Evolutionary conservation across 2,113 vertebrate genomes (phyloP).

Genomic region (Brienomyrus brachyistius): DNA sequence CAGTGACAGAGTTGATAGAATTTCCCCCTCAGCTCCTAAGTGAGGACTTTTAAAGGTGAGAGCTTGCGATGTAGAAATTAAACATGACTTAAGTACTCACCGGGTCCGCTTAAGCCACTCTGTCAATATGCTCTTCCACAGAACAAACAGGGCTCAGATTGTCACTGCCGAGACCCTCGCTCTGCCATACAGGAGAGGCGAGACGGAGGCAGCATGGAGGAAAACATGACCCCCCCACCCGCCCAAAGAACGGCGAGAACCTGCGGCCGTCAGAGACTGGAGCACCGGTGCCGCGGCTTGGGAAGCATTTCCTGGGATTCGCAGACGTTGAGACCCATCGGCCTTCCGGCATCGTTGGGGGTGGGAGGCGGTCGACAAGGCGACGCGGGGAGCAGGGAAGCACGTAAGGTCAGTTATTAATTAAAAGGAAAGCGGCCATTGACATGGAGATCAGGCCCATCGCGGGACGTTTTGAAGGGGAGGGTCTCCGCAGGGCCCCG

Average conservation of each 20-base stretch:
- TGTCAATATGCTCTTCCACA: slow-evolving; percentile 7
- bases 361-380: background rate
- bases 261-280: background rate
- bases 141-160: background rate
- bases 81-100: slow-evolving; percentile 11
- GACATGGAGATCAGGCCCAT: slow-evolving; percentile 34
- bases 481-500: background rate
- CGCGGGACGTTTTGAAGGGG: background rate
- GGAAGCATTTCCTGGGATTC: background rate
- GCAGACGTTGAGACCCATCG: too few species aligned
- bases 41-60: background rate
- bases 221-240: background rate
- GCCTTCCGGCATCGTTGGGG: background rate
- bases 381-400: background rate
- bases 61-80: slow-evolving; percentile 13
- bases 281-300: background rate
- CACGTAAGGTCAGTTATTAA: slow-evolving; percentile 43
- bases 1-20: background rate
- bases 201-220: background rate
- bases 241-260: background rate
- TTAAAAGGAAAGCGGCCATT: slow-evolving; percentile 43
- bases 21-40: background rate
- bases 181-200: background rate
- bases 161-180: background rate
- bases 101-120: background rate